A percentile compares a stretch with the other conserved stretches of the same genome.
These are phyloP conservation scores for Cecropterus lyciades DNA, from an alignment of 1,140 invertebrate species.

Conservation along the genomic window DNA sequence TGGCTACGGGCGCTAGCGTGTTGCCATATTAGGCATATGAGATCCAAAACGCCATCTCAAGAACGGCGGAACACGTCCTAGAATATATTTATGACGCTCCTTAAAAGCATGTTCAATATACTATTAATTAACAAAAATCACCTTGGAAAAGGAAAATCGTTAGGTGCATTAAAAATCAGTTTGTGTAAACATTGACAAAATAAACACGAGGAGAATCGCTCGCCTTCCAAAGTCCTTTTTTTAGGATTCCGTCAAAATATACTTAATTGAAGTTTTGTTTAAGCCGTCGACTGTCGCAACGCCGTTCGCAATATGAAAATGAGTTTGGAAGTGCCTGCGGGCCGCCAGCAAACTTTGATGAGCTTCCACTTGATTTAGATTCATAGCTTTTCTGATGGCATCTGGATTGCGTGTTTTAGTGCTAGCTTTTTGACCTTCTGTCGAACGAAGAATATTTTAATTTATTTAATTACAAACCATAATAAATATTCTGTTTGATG, in stretches of 20 bases:
- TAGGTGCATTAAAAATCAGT: constrained; percentile 34
- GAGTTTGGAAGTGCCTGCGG: constrained; percentile 62
- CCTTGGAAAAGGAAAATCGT: too few relatives aligned
- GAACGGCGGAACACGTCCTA: constrained; percentile 20
- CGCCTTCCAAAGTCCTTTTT: constrained; percentile 34
- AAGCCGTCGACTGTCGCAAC: constrained; percentile 42
- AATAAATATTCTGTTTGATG: too few relatives aligned
- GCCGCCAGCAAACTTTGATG: constrained; percentile 65
- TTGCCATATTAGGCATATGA: constrained; percentile 31
- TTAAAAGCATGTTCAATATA: too few relatives aligned
- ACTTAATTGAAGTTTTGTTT: constrained; percentile 50
- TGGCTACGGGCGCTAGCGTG: constrained; percentile 8
- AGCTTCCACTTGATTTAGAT: constrained; percentile 68
- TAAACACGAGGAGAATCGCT: constrained; percentile 39
- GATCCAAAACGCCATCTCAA: constrained; percentile 23
- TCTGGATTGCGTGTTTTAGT: constrained; percentile 48
- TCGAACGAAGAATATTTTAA: too few relatives aligned
- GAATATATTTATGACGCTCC: constrained; percentile 26
- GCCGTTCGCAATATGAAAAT: constrained; percentile 67
- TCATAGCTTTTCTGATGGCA: constrained; percentile 65
- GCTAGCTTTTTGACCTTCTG: constrained; percentile 9
- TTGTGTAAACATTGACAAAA: constrained; percentile 43
- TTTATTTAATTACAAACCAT: too few relatives aligned
- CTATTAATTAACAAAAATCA: too few relatives aligned
- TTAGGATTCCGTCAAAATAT: constrained; percentile 34